Conservation (phyloP, 1,140 invertebrate genomes). For the Rhizoglyphus robini region DNA sequence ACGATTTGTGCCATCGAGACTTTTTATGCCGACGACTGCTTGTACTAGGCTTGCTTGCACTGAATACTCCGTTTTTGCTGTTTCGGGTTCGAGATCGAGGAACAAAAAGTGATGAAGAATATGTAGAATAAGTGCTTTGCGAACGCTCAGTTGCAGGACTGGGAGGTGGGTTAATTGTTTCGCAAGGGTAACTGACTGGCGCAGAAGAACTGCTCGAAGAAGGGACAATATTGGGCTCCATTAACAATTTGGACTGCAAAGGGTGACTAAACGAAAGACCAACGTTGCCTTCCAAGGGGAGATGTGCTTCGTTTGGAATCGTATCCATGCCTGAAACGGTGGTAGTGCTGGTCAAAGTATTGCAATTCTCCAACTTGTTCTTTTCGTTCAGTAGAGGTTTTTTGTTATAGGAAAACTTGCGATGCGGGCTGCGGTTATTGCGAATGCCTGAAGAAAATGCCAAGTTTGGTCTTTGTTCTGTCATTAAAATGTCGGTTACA, state of each 20-base stretch:
- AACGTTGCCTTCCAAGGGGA: no score
- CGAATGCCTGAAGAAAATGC: neutral
- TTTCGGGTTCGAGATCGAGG: neutral
- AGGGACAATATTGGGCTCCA: conserved; percentile 13
- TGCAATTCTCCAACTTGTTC: neutral
- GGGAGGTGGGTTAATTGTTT: conserved; percentile 74
- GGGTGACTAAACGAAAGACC: neutral
- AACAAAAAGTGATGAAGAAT: conserved; percentile 21
- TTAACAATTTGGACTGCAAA: neutral
- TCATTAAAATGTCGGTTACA: conserved; percentile 9
- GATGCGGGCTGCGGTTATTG: conserved; percentile 6
- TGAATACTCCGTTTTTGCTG: neutral
- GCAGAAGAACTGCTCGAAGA: conserved; percentile 10
- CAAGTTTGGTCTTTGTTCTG: neutral
- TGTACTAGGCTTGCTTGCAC: neutral
- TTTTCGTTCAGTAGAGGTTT: neutral
- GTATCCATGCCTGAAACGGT: neutral
- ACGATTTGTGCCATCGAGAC: conserved; percentile 35
- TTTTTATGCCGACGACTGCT: neutral
- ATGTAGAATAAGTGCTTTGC: conserved; percentile 28
- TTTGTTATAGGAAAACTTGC: neutral
- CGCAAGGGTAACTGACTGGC: conserved; percentile 48
- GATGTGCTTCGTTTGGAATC: neutral
- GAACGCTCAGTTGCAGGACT: conserved; percentile 55
- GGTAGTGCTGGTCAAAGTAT: conserved; percentile 9